phyloP scores from a whole-genome alignment of 2,888 invertebrate genomes.

The Tetramorium bicarinatum region DNA sequence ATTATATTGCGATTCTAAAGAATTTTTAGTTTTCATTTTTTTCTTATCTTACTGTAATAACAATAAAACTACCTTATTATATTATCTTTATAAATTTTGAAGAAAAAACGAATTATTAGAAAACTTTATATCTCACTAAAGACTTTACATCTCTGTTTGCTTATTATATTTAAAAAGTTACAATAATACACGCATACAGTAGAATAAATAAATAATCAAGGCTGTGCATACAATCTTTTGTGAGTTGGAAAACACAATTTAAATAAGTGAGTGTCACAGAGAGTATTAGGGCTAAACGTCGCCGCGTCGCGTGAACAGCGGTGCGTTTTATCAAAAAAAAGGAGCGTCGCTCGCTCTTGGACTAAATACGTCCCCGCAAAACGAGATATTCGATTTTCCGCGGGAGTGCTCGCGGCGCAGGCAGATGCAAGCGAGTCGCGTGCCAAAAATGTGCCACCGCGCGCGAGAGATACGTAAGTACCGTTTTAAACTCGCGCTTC shows the following conservation, averaged over 20 bases:
- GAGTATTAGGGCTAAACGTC: not conserved
- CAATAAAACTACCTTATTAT: not conserved
- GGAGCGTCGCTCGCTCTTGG: conserved; percentile 75
- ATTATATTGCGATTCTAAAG: not conserved
- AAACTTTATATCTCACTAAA: not conserved
- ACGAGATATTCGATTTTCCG: conserved; percentile 73
- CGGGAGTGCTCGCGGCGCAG: conserved; percentile 32
- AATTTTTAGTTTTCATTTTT: too few species aligned
- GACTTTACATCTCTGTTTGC: not conserved
- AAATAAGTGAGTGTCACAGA: not conserved
- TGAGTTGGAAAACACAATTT: not conserved
- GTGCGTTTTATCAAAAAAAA: conserved; percentile 73
- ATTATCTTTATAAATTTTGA: not conserved
- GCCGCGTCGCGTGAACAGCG: not conserved
- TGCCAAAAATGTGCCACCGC: conserved; percentile 68
- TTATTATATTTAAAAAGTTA: not conserved
- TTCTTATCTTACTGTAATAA: not conserved
- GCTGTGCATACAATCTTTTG: not conserved
- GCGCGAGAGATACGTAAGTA: conserved; percentile 60
- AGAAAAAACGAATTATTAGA: not conserved
- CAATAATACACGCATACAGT: not conserved
- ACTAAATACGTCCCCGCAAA: conserved; percentile 81
- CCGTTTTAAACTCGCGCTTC: conserved; percentile 61
- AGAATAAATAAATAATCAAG: not conserved
- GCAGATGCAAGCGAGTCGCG: conserved; percentile 75